phyloP scores from a whole-genome alignment of 2,113 vertebrate species.

The Dromiciops gliroides region DNA sequence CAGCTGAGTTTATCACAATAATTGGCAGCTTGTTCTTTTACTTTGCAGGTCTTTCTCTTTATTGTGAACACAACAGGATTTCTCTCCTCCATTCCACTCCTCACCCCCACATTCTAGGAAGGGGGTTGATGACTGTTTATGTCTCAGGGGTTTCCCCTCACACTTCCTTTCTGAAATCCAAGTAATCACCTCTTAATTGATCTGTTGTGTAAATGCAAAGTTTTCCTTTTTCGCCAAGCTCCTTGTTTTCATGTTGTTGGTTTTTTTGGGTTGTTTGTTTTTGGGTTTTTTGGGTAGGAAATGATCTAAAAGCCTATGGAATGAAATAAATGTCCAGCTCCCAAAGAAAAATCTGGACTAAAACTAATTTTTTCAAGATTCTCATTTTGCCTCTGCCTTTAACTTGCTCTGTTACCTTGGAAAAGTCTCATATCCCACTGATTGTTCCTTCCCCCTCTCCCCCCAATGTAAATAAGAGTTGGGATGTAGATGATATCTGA shows the following conservation, averaged over 20 bases:
- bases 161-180: neutral
- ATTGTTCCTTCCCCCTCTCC: neutral
- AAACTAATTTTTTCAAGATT: neutral
- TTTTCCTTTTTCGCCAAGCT: neutral
- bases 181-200: neutral
- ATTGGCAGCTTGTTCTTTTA: neutral
- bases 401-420: neutral
- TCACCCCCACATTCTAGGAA: neutral
- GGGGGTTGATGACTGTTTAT: neutral
- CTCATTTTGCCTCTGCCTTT: neutral
- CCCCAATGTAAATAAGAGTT: neutral
- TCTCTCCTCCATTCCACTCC: neutral
- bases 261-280: too few species aligned
- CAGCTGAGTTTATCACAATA: neutral
- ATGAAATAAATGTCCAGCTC: neutral
- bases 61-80: neutral
- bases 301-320: neutral
- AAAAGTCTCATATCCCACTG: neutral
- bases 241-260: neutral
- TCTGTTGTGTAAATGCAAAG: neutral
- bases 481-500: neutral
- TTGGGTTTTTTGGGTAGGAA: too few species aligned
- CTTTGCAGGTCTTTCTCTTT: neutral
- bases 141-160: neutral
- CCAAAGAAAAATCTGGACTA: neutral